Conservation (phyloP, 2,888 invertebrate species). For the Lycaena phlaeas region DNA sequence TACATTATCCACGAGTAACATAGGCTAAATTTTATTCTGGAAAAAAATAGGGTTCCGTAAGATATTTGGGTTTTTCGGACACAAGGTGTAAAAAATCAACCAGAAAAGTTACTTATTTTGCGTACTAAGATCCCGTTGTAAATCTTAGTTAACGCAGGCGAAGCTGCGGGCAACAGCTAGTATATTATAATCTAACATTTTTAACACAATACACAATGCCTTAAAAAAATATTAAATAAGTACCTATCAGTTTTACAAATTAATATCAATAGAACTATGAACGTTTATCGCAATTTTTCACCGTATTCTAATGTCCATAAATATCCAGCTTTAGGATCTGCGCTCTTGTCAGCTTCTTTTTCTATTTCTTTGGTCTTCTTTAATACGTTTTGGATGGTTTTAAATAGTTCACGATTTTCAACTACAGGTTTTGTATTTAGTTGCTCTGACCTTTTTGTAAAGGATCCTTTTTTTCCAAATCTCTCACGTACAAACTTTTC, state of each 20-base stretch:
- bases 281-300: constrained; percentile 35
- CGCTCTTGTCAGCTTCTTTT: constrained; percentile 49
- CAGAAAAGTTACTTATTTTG: too few relatives aligned
- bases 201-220: too few relatives aligned
- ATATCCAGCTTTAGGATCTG: constrained; percentile 61
- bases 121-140: too few relatives aligned
- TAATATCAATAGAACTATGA: not conserved
- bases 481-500: constrained; percentile 63
- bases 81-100: too few relatives aligned
- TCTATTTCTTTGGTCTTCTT: constrained; percentile 51
- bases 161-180: too few relatives aligned
- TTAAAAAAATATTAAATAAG: too few relatives aligned
- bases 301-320: constrained; percentile 71
- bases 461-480: constrained; percentile 52
- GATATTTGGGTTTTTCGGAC: too few relatives aligned
- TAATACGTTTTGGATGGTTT: constrained; percentile 46
- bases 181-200: too few relatives aligned
- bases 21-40: too few relatives aligned
- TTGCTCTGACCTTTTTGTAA: constrained; percentile 44
- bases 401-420: constrained; percentile 38
- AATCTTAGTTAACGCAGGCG: too few relatives aligned
- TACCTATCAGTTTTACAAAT: not conserved
- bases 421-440: constrained; percentile 27
- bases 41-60: too few relatives aligned
- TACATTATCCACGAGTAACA: too few relatives aligned